Conservation (phyloP, 2,113 vertebrate genomes). For the Ancistrus triradiatus region DNA sequence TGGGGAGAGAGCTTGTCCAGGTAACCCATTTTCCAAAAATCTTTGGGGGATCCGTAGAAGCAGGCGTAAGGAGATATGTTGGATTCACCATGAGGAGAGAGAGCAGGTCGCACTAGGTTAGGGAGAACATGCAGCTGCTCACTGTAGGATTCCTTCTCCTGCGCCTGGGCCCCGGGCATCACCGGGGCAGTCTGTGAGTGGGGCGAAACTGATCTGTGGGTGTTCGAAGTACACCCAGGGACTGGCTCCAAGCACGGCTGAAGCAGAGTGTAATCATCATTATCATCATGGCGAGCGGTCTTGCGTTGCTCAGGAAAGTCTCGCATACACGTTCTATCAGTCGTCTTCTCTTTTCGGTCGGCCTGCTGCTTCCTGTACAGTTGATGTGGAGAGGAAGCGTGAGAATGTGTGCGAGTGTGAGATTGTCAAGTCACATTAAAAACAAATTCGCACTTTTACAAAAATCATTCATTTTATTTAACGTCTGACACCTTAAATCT, state of each 20-base stretch:
- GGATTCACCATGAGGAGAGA: constrained; percentile 41
- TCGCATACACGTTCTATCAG: background rate
- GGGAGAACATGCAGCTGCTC: constrained; percentile 34
- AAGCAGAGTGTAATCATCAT: constrained; percentile 75
- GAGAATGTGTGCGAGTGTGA: background rate
- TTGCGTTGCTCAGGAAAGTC: background rate
- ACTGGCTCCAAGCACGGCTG: constrained; percentile 62
- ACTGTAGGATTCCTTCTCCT: constrained; percentile 56
- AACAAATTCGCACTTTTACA: too few species aligned
- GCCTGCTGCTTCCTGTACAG: constrained; percentile 50
- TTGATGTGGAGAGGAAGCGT: background rate
- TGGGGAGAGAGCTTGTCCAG: constrained; percentile 94
- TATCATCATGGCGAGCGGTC: constrained; percentile 37
- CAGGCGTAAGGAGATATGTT: constrained; percentile 91
- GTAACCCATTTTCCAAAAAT: constrained; percentile 81
- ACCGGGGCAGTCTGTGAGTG: constrained; percentile 14
- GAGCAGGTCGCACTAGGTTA: constrained; percentile 5
- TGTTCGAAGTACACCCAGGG: constrained; percentile 47
- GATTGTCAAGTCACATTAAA: background rate
- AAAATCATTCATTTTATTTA: too few species aligned
- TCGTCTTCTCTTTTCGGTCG: constrained; percentile 17
- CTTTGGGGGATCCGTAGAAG: constrained; percentile 76
- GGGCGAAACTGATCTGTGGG: constrained; percentile 5
- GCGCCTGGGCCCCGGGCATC: background rate
- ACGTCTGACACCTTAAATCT: too few species aligned